Percentiles rank a stretch among this genome's conserved stretches.
Conservation (phyloP, 1,140 invertebrate species). For the Grapholita molesta region DNA sequence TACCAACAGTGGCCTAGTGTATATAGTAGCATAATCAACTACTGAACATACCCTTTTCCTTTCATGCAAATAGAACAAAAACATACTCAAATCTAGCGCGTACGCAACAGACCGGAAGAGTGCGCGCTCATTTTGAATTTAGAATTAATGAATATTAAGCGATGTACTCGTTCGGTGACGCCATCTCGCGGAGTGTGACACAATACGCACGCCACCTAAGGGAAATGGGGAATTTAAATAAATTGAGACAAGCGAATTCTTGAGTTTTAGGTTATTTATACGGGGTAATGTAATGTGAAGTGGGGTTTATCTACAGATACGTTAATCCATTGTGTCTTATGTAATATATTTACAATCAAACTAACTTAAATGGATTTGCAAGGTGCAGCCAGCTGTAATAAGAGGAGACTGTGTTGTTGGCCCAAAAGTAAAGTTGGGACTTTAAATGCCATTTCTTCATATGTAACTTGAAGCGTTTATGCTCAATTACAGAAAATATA, state of each 20-base stretch:
- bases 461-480: no score
- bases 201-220: conserved; percentile 40
- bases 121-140: conserved; percentile 37
- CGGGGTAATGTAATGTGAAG: not conserved
- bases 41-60: not conserved
- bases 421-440: no score
- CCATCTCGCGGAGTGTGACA: conserved; percentile 48
- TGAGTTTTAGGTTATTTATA: conserved; percentile 8
- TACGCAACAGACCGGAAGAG: conserved; percentile 42
- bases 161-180: conserved; percentile 33
- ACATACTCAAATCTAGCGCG: conserved; percentile 38
- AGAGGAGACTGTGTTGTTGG: no score
- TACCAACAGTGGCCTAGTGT: no score
- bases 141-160: conserved; percentile 66
- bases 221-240: conserved; percentile 29
- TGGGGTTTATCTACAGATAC: not conserved
- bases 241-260: conserved; percentile 8
- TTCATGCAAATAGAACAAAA: conserved; percentile 35
- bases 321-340: not conserved
- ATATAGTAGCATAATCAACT: not conserved
- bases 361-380: no score
- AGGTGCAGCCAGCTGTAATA: no score
- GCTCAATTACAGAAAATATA: no score
- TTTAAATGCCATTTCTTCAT: no score
- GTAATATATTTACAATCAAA: not conserved